A percentile compares a stretch with the other conserved stretches of the same genome.
Evolutionary conservation across 2,113 vertebrate species (phyloP).

Genomic region (Cacatua alba): DNA sequence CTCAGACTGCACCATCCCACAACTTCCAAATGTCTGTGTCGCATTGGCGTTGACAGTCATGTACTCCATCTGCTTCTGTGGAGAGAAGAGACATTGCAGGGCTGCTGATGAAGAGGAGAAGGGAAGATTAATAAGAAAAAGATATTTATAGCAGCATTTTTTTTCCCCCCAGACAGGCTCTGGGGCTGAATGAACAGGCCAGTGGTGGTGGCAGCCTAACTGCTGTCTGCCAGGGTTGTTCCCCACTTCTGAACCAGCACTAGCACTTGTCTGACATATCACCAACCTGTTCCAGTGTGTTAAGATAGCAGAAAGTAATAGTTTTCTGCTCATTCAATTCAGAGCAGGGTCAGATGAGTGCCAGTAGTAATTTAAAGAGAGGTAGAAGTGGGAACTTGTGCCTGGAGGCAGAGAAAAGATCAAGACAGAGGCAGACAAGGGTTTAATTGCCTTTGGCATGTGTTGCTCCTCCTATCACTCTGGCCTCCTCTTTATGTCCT

Average conservation of each 20-base stretch:
- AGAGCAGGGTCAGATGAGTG: not conserved
- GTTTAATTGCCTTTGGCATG: not conserved
- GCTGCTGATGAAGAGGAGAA: not conserved
- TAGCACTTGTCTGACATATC: not conserved
- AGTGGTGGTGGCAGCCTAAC: not conserved
- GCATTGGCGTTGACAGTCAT: slow-evolving; percentile 77
- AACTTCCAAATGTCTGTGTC: slow-evolving; percentile 74
- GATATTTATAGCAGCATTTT: not conserved
- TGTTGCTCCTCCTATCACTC: not conserved
- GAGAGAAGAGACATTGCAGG: slow-evolving; percentile 20
- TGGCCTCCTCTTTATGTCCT: not conserved
- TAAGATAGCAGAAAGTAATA: not conserved
- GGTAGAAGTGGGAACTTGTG: not conserved
- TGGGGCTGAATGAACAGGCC: not conserved
- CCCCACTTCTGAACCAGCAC: not conserved
- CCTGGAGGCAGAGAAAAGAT: not conserved
- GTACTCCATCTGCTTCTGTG: slow-evolving; percentile 69
- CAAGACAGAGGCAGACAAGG: not conserved
- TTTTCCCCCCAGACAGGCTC: not conserved
- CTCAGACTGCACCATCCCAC: slow-evolving; percentile 54
- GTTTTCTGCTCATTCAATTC: not conserved
- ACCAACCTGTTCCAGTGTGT: not conserved
- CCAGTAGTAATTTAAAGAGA: not conserved
- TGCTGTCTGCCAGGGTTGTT: not conserved
- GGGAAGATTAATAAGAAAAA: not conserved